Evolutionary conservation across 2,888 invertebrate genomes (phyloP).

Genomic region (Rhogogaster chlorosoma): DNA sequence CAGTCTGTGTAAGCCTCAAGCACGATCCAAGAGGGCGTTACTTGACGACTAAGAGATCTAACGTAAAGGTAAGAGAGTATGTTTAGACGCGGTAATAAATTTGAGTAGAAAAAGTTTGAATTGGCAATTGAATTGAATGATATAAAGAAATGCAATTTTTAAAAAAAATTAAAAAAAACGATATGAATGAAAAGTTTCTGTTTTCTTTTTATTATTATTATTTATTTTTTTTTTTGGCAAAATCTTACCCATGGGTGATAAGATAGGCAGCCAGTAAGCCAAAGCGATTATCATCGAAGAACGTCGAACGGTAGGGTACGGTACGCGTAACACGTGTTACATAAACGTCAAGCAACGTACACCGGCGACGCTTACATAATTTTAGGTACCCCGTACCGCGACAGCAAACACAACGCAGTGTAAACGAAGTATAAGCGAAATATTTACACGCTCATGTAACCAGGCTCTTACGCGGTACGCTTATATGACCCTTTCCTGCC

Average conservation of each 20-base stretch:
- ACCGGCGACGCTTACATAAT: slow-evolving; percentile 65
- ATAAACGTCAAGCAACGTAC: slow-evolving; percentile 64
- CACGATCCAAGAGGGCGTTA: background rate
- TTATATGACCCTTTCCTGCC: slow-evolving; percentile 61
- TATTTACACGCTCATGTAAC: slow-evolving; percentile 73
- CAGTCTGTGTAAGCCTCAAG: background rate
- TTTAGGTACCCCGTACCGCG: slow-evolving; percentile 62
- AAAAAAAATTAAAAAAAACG: background rate
- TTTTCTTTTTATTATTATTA: background rate
- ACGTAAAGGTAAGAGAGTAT: background rate
- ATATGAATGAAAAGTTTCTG: background rate
- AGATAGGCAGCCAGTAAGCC: background rate
- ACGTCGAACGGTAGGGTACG: background rate
- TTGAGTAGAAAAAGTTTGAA: background rate
- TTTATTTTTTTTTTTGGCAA: background rate
- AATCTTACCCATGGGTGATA: slow-evolving; percentile 14
- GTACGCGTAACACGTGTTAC: slow-evolving; percentile 59
- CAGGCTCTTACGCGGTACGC: slow-evolving; percentile 65
- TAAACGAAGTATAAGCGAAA: slow-evolving; percentile 68
- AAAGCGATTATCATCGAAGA: slow-evolving; percentile 1
- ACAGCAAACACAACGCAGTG: slow-evolving; percentile 62
- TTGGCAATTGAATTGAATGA: background rate
- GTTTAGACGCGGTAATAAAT: background rate
- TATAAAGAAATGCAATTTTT: background rate
- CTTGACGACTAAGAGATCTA: background rate